Evolutionary conservation across 2,888 invertebrate genomes (phyloP), one percentile per base, ranked within the genome.

Genomic region (Lypha dubia): DNA sequence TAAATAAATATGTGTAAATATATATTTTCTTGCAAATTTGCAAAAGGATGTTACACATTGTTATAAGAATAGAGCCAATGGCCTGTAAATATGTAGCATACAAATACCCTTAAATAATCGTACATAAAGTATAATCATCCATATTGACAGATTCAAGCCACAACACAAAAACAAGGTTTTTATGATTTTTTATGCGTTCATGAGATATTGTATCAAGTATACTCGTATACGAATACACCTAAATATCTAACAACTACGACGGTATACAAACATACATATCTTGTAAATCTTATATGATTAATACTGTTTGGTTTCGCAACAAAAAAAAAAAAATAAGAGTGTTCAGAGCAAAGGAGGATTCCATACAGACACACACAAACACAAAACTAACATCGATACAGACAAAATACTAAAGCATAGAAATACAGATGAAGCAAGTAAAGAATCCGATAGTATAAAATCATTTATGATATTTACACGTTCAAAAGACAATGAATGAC

Each of bases 121-220:
- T 60, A 60, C 17, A 60, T 49, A 56, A 60, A 56, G 6, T 22
- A 44, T 62, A 35, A 68, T 67, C 60, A 24, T 81, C 68, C 17
- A 32, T 80, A 80, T 84, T 84, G 84, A 84, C 76, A 84, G 67
- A 60, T 62, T 77, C 56, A 80, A 77, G 65, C 73, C 71, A 70
- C 77, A 84, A 77, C 77, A 77, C 53, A 74, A 58, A 77, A 81
- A 77, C 20, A 79, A 60, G 0, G 11, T 56, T 49, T 68, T 56
- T 51, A 70, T 38, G 44, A 76, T 58, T 70, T 58, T 70, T 56
- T 76, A 49, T 75, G 46, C 63, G 49, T 63, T 65, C 22, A 60
- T 38, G 3, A 41, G 41, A 38, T 38, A 68, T 63, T n/a, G 28
- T 5, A 32, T 9, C 13, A 22, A n/a, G n/a, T 44, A n/a, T 13